Evolutionary conservation across 2,888 invertebrate species (phyloP), one percentile per base, ranked within the genome.

Genomic region (Tetheella fluctuosa): DNA sequence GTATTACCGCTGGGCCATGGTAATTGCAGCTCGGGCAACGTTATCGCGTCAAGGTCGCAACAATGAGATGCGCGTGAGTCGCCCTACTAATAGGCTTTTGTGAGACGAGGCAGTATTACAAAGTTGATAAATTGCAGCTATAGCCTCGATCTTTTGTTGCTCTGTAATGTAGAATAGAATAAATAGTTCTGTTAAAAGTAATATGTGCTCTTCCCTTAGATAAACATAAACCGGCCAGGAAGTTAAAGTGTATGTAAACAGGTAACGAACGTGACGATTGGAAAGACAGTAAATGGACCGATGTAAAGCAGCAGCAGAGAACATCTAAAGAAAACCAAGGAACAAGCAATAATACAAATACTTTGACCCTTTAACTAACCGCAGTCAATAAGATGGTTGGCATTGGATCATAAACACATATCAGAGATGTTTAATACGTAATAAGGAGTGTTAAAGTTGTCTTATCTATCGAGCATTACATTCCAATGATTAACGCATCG

Each of bases 31-130:
- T 23, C 52, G 56, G 65, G 67, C 65, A 61, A 64, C 67, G 65
- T 73, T 80, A 80, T 79, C 78, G 69, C 74, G 54, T 65, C 83
- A 83, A 85, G 81, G 83, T 75, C 76, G 74, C 63, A n/a, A 64
- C 65, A 64, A 60, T 61, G 60, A 69, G 76, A 76, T 73, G 78
- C 69, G 70, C 75, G 73, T 67, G 66, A 72, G 68, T 67, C 60
- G 71, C 59, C 57, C 61, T 62, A 66, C 64, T 61, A 68, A 62
- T 63, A 59, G 54, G 60, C 59, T 53, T 54, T 61, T 65, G 59
- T 23, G 58, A 62, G 59, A 67, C 59, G 68, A 58, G 52, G 57
- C 66, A 52, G 57, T 56, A 59, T 67, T 63, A 62, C 68, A 69
- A 64, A 34, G 55, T 34, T 54, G 54, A 54, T 54, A 34, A 17